Evolutionary conservation across 2,888 invertebrate genomes (phyloP).

Genomic region (Apamea crenata): DNA sequence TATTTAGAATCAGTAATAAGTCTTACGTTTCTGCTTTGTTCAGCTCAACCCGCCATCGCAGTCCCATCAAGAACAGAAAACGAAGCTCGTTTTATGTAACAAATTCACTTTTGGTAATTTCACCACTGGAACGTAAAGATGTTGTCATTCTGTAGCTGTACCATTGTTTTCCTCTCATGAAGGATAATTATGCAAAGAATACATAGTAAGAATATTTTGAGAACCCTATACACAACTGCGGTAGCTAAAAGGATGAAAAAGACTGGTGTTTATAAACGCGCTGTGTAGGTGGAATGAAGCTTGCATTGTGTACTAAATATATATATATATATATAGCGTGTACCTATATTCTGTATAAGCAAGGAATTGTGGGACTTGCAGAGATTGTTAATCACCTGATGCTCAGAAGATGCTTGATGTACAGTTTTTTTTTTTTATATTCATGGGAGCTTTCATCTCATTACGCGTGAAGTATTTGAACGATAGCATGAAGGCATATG

Average conservation of each 20-base stretch:
- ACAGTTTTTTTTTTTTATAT: neutral
- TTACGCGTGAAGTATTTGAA: neutral
- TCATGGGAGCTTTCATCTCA: neutral
- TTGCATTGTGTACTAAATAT: neutral
- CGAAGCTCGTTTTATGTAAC: neutral
- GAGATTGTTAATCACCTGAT: neutral
- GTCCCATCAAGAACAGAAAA: neutral
- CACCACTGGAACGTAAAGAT: too few relatives aligned
- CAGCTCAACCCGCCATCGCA: neutral
- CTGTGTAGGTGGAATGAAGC: constrained; percentile 57
- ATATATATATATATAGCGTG: too few relatives aligned
- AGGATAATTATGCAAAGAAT: neutral
- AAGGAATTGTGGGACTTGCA: neutral
- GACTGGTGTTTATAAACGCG: constrained; percentile 45
- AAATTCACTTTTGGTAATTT: neutral
- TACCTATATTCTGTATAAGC: neutral
- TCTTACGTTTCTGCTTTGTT: neutral
- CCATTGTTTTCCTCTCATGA: neutral
- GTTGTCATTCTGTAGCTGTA: neutral
- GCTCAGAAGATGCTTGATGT: neutral
- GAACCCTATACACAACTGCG: constrained; percentile 39
- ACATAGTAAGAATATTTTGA: neutral
- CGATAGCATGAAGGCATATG: neutral
- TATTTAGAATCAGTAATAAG: neutral
- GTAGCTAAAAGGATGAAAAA: constrained; percentile 28